These are phyloP conservation scores for Diadegma fenestrale DNA, from an alignment of 2,888 invertebrate genomes.

Conservation along the genomic window DNA sequence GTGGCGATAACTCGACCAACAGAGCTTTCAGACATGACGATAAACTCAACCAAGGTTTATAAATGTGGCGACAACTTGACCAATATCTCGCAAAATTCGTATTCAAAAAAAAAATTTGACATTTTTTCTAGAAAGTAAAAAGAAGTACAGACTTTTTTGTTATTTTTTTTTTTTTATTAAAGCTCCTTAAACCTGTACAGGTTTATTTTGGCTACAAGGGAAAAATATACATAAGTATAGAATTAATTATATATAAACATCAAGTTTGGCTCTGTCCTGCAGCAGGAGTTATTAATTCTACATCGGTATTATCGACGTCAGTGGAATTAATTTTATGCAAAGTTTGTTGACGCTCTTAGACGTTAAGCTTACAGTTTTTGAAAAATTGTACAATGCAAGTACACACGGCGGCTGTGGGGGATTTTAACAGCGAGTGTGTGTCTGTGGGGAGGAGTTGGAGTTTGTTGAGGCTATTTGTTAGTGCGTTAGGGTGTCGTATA, in stretches of 20 bases:
- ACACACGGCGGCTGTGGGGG: conserved; percentile 19
- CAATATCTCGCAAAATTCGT: no score
- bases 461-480: conserved; percentile 15
- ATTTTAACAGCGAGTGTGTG: conserved; percentile 24
- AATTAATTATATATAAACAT: background rate
- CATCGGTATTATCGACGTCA: background rate
- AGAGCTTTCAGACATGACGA: no score
- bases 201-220: conserved; percentile 21
- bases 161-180: conserved; percentile 27
- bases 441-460: conserved; percentile 13
- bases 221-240: background rate
- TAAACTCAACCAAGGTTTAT: no score
- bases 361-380: conserved; percentile 25
- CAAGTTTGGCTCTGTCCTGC: background rate
- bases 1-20: no score
- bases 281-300: no score
- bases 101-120: no score
- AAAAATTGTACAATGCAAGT: conserved; percentile 22
- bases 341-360: background rate
- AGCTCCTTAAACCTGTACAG: conserved; percentile 28
- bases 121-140: no score
- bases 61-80: no score
- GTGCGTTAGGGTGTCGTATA: conserved; percentile 16
- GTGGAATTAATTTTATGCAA: background rate
- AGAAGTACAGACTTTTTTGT: no score